These are phyloP conservation scores for Aphelocoma californica DNA, from an alignment of 2,797 vertebrate species.

Conservation along the genomic window DNA sequence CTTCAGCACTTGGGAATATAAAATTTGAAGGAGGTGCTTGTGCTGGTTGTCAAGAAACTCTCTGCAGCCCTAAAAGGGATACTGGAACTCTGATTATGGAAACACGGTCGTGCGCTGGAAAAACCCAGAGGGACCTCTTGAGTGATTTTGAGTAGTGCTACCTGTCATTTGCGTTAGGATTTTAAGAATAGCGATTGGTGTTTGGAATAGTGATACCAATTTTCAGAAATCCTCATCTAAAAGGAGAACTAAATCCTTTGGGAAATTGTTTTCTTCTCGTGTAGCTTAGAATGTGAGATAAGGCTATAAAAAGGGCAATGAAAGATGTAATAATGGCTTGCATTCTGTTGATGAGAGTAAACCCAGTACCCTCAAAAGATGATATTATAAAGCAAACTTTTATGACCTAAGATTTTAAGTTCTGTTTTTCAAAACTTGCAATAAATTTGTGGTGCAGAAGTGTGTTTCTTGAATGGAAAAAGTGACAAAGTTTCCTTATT, in stretches of 20 bases:
- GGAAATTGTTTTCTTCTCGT: conserved; percentile 33
- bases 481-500: background rate
- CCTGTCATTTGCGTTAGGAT: conserved; percentile 15
- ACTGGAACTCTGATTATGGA: conserved; percentile 34
- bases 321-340: conserved; percentile 15
- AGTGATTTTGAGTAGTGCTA: conserved; percentile 45
- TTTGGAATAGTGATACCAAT: conserved; percentile 1
- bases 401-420: background rate
- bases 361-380: background rate
- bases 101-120: background rate
- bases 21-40: conserved; percentile 17
- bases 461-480: background rate
- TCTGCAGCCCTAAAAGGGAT: background rate
- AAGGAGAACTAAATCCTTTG: conserved; percentile 19
- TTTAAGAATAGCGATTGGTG: conserved; percentile 37
- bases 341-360: background rate
- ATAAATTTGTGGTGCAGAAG: background rate
- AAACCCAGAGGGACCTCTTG: conserved; percentile 20
- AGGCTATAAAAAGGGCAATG: conserved; percentile 13
- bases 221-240: conserved; percentile 24
- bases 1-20: background rate
- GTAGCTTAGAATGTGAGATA: conserved; percentile 29
- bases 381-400: background rate
- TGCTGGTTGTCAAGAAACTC: conserved; percentile 4
- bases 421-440: background rate